Percentiles rank a stretch among this genome's conserved stretches.
These are phyloP conservation scores for Melanotaenia pygmaea DNA, from an alignment of 2,797 vertebrate species.

Conservation along the genomic window DNA sequence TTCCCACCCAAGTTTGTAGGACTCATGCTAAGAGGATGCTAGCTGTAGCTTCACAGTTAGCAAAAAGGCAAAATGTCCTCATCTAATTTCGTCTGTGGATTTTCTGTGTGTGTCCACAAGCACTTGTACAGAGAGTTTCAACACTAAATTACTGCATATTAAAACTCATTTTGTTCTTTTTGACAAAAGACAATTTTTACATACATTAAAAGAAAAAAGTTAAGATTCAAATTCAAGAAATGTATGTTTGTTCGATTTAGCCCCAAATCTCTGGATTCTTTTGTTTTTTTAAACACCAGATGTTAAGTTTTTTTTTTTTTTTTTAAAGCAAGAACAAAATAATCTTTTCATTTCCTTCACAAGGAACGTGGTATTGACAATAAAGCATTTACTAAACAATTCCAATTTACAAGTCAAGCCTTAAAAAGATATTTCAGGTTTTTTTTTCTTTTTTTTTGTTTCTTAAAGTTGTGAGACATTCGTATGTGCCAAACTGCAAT, in stretches of 20 bases:
- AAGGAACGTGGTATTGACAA: slow-evolving; percentile 5
- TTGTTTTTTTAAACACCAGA: slow-evolving; percentile 27
- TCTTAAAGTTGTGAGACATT: background rate
- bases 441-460: background rate
- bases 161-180: slow-evolving; percentile 60
- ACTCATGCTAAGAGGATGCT: background rate
- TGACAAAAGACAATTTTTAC: slow-evolving; percentile 62
- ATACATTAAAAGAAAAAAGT: slow-evolving; percentile 21
- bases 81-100: slow-evolving; percentile 2
- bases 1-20: background rate
- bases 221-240: slow-evolving; percentile 36
- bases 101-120: slow-evolving; percentile 41
- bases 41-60: background rate
- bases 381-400: slow-evolving; percentile 66
- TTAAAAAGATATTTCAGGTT: background rate
- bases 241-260: slow-evolving; percentile 34
- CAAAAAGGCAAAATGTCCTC: background rate
- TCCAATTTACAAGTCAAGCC: slow-evolving; percentile 35
- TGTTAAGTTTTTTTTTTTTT: slow-evolving; percentile 32
- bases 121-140: slow-evolving; percentile 49
- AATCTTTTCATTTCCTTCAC: slow-evolving; percentile 22
- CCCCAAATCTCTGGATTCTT: slow-evolving; percentile 29
- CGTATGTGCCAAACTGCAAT: background rate
- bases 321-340: slow-evolving; percentile 4
- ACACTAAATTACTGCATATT: slow-evolving; percentile 79